phyloP scores from a whole-genome alignment of 2,888 invertebrate genomes.

The Congeria kusceri region DNA sequence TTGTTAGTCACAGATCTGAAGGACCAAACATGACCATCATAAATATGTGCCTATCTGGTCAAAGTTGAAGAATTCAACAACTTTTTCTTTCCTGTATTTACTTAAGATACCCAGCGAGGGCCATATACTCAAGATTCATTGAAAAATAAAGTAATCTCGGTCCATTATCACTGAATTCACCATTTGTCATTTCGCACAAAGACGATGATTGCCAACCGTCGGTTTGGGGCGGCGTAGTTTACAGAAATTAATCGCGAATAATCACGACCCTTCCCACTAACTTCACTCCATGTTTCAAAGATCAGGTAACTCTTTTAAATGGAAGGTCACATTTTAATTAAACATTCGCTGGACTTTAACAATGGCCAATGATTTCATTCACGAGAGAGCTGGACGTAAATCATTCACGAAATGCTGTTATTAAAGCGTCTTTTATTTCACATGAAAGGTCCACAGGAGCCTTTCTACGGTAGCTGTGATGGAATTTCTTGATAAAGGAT shows the following conservation, averaged over 20 bases:
- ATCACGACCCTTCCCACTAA: slow-evolving; percentile 65
- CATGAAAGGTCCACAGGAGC: slow-evolving; percentile 49
- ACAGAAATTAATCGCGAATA: slow-evolving; percentile 67
- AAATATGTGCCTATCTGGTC: slow-evolving; percentile 37
- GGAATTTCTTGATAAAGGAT: slow-evolving; percentile 57
- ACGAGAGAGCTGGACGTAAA: slow-evolving; percentile 54
- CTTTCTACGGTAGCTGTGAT: slow-evolving; percentile 42
- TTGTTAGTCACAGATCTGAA: background rate
- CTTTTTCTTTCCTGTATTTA: slow-evolving; percentile 50
- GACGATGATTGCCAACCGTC: slow-evolving; percentile 62
- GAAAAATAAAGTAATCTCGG: slow-evolving; percentile 61
- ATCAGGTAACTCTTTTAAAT: slow-evolving; percentile 58
- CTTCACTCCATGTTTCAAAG: slow-evolving; percentile 39
- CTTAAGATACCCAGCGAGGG: slow-evolving; percentile 46
- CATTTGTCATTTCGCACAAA: slow-evolving; percentile 67
- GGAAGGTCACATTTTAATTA: slow-evolving; percentile 67
- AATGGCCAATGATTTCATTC: slow-evolving; percentile 50
- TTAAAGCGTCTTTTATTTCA: slow-evolving; percentile 62
- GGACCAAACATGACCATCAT: slow-evolving; percentile 26
- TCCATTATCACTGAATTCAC: slow-evolving; percentile 62
- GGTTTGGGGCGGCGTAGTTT: slow-evolving; percentile 64
- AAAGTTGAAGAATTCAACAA: slow-evolving; percentile 44
- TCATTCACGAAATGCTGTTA: slow-evolving; percentile 64
- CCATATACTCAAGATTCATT: slow-evolving; percentile 53
- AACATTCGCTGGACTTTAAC: slow-evolving; percentile 57